Percentiles rank a stretch among this genome's conserved stretches.
These are phyloP conservation scores for Oncorhynchus tshawytscha DNA, from an alignment of 2,113 vertebrate genomes.

Conservation along the genomic window DNA sequence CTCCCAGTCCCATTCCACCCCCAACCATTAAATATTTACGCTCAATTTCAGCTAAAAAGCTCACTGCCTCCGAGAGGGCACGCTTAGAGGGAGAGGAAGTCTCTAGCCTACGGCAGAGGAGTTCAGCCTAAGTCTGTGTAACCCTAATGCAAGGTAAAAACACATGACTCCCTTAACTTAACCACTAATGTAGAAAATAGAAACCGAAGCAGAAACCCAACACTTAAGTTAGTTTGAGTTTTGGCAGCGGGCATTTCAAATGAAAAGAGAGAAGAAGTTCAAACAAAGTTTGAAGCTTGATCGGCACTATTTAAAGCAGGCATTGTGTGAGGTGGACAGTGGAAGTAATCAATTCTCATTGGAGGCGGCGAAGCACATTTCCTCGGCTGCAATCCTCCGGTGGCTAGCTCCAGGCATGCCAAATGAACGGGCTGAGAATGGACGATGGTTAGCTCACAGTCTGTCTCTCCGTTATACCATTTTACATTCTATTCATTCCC, in stretches of 20 bases:
- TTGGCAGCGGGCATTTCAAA: background rate
- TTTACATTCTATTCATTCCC: conserved; percentile 70
- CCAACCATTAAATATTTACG: background rate
- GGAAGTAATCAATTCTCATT: conserved; percentile 49
- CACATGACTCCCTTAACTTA: too few species aligned
- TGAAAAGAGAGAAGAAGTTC: background rate
- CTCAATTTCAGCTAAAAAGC: background rate
- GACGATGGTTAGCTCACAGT: background rate
- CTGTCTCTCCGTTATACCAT: conserved; percentile 61
- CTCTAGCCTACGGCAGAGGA: background rate
- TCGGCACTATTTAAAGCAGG: background rate
- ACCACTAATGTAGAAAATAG: too few species aligned
- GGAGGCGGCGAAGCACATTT: conserved; percentile 37
- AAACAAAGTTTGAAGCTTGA: background rate
- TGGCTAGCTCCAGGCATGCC: conserved; percentile 25
- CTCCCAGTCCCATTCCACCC: background rate
- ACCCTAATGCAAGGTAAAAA: too few species aligned
- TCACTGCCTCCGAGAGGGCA: background rate
- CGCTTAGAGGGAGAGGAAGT: background rate
- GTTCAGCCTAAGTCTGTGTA: too few species aligned
- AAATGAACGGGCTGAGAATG: conserved; percentile 16
- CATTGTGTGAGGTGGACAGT: background rate
- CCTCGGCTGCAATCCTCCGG: conserved; percentile 13
- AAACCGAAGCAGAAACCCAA: too few species aligned
- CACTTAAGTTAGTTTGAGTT: background rate